Conservation (phyloP, 2,797 vertebrate genomes). For the Philypnodon macrostomus region DNA sequence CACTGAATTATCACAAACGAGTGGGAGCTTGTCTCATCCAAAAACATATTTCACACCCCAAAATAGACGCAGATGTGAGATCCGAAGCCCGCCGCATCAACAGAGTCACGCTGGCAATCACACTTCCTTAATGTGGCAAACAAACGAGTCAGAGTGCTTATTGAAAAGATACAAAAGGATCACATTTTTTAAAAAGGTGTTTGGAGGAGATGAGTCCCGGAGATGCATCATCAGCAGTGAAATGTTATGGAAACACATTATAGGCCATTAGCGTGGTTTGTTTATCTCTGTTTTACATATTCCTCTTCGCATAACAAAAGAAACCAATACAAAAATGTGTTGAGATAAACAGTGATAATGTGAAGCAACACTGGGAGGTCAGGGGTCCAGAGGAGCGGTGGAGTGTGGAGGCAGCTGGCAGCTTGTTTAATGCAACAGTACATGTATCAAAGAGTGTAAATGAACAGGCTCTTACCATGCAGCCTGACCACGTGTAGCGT, state of each 20-base stretch:
- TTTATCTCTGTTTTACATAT: slow-evolving; percentile 27
- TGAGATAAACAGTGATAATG: slow-evolving; percentile 20
- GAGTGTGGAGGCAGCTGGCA: background rate
- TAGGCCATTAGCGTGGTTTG: slow-evolving; percentile 34
- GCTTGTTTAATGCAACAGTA: background rate
- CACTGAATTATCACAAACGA: slow-evolving; percentile 41
- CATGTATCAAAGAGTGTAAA: background rate
- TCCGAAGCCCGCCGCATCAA: slow-evolving; percentile 33
- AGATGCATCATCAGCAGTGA: slow-evolving; percentile 30
- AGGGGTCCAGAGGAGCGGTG: slow-evolving; percentile 14
- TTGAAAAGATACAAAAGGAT: slow-evolving; percentile 27
- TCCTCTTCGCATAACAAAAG: slow-evolving; percentile 29
- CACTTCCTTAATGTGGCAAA: slow-evolving; percentile 53
- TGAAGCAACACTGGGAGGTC: slow-evolving; percentile 5
- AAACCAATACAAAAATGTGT: slow-evolving; percentile 24
- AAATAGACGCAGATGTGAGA: slow-evolving; percentile 50
- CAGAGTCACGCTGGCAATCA: slow-evolving; percentile 45
- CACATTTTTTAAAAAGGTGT: slow-evolving; percentile 13
- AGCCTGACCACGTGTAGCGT: slow-evolving; percentile 91
- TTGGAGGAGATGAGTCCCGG: slow-evolving; percentile 10
- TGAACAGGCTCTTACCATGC: slow-evolving; percentile 77
- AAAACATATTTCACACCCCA: slow-evolving; percentile 59
- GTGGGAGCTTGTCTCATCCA: slow-evolving; percentile 30
- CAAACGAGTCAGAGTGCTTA: slow-evolving; percentile 36
- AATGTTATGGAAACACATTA: slow-evolving; percentile 45